Conservation (phyloP, 2,888 invertebrate species). For the Dryomyza anilis region DNA sequence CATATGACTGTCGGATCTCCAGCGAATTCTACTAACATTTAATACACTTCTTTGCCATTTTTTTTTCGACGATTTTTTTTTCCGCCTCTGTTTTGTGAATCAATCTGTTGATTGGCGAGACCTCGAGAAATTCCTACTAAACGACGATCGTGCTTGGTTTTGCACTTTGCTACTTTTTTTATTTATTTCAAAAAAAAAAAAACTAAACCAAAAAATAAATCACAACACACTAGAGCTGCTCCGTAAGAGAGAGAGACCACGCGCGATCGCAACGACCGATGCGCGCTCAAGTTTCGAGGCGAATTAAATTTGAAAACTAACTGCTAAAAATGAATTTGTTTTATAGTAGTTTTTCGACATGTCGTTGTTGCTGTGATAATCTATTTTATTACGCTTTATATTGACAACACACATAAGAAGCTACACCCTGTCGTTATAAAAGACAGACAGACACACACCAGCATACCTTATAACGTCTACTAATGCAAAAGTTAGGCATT, state of each 20-base stretch:
- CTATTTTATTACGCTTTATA: conserved; percentile 2
- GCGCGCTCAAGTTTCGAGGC: conserved; percentile 15
- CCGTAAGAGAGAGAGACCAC: not conserved
- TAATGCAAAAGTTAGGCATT: no score
- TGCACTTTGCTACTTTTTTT: no score
- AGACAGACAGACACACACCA: not conserved
- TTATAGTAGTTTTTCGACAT: not conserved
- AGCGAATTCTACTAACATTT: conserved; percentile 43
- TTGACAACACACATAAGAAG: not conserved
- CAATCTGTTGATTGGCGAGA: conserved; percentile 27
- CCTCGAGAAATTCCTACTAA: conserved; percentile 20
- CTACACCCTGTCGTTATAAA: not conserved
- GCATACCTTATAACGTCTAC: no score
- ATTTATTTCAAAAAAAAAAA: conserved; percentile 2
- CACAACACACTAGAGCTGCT: not conserved
- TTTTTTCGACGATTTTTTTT: conserved; percentile 17
- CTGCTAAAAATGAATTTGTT: conserved; percentile 12
- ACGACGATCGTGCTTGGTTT: no score
- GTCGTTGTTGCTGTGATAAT: not conserved
- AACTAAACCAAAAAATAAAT: not conserved
- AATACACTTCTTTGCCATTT: conserved; percentile 42
- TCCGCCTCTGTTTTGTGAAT: conserved; percentile 27
- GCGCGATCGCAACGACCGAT: conserved; percentile 6
- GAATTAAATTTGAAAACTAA: conserved; percentile 9
- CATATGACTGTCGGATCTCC: conserved; percentile 47